phyloP scores from a whole-genome alignment of 2,888 invertebrate genomes.

The Camptogramma bilineatum region DNA sequence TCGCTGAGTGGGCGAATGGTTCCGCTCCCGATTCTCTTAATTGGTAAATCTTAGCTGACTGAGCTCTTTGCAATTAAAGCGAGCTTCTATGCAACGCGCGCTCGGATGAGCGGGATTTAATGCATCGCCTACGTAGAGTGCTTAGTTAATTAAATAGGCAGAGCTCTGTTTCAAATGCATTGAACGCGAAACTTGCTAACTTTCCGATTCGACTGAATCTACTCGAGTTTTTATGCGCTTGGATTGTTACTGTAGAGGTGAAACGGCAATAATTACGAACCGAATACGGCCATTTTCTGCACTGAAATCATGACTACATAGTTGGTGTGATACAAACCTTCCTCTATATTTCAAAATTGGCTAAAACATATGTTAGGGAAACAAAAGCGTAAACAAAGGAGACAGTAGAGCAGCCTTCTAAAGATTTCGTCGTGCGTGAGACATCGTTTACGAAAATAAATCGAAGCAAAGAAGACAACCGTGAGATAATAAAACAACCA shows the following conservation, averaged over 20 bases:
- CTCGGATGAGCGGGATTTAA: conserved; percentile 64
- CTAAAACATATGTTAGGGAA: not conserved
- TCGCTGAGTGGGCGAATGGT: conserved; percentile 73
- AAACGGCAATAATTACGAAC: not conserved
- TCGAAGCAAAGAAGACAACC: conserved; percentile 31
- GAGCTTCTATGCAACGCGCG: conserved; percentile 63
- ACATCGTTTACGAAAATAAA: conserved; percentile 25
- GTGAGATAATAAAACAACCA: conserved; percentile 34
- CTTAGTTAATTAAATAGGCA: conserved; percentile 53
- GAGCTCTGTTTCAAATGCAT: conserved; percentile 27
- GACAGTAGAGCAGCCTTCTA: conserved; percentile 11
- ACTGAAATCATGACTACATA: not conserved
- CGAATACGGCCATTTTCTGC: not conserved
- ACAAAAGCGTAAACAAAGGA: not conserved
- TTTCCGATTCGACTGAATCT: conserved; percentile 1
- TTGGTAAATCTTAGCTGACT: conserved; percentile 83
- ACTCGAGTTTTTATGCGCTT: not conserved
- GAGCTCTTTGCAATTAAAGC: conserved; percentile 78
- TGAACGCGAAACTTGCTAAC: conserved; percentile 15
- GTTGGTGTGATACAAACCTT: not conserved
- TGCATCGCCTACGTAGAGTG: conserved; percentile 53
- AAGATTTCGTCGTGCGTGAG: conserved; percentile 25
- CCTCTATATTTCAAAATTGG: not conserved
- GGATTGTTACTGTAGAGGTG: not conserved
- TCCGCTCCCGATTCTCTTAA: conserved; percentile 78